These are phyloP conservation scores for Wiebesia pumilae DNA, from an alignment of 1,140 invertebrate species.

Conservation along the genomic window DNA sequence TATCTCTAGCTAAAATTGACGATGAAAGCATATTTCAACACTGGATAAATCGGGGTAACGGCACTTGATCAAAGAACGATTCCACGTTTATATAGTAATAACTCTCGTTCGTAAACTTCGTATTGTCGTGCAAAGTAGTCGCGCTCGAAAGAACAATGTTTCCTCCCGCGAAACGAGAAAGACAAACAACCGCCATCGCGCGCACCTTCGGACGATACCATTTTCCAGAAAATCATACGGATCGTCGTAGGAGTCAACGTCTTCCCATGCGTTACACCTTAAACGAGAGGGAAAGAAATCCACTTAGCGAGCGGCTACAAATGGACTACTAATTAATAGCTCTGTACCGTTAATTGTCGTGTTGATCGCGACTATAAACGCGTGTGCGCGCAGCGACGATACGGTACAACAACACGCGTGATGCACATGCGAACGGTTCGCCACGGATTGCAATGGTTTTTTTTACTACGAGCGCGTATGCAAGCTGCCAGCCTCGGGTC, in stretches of 20 bases:
- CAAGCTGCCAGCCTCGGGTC: slow-evolving; percentile 18
- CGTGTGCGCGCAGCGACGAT: not conserved
- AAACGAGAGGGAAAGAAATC: not conserved
- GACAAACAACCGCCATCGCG: not conserved
- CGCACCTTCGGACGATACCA: not conserved
- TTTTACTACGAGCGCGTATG: slow-evolving; percentile 1
- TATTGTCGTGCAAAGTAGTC: too few species aligned
- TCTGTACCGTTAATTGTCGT: slow-evolving; percentile 43
- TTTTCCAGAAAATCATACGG: not conserved
- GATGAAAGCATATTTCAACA: too few species aligned
- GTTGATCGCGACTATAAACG: slow-evolving; percentile 26
- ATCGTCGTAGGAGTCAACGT: not conserved
- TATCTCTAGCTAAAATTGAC: too few species aligned
- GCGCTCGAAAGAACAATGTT: not conserved
- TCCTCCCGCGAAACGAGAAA: not conserved
- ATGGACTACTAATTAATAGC: slow-evolving; percentile 45
- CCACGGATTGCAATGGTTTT: slow-evolving; percentile 20
- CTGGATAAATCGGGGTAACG: not conserved
- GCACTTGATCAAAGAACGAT: not conserved
- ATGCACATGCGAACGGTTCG: not conserved
- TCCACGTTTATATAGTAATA: not conserved
- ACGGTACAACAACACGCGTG: not conserved
- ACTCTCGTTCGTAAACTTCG: too few species aligned
- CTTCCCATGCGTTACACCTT: not conserved
- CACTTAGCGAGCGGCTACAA: slow-evolving; percentile 12